A percentile compares a stretch with the other conserved stretches of the same genome.
These are phyloP conservation scores for Pseudoips prasinana DNA, from an alignment of 2,888 invertebrate species.

Conservation along the genomic window DNA sequence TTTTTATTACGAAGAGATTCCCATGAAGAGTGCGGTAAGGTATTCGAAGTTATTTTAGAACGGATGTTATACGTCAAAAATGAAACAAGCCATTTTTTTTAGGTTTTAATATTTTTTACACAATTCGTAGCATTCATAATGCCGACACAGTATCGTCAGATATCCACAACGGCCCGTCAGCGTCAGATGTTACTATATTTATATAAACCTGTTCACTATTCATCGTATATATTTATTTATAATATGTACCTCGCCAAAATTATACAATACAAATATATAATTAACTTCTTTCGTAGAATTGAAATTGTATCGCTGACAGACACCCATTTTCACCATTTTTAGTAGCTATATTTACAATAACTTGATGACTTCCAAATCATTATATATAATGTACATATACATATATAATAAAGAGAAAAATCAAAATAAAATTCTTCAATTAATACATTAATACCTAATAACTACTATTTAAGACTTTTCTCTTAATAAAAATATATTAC, in stretches of 20 bases:
- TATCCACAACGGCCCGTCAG: constrained; percentile 58
- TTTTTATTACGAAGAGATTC: no score
- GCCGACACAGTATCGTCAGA: constrained; percentile 72
- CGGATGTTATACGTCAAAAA: no score
- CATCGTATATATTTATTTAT: constrained; percentile 46
- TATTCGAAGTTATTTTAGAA: no score
- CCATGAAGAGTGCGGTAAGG: no score
- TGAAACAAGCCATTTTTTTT: constrained; percentile 74
- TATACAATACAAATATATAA: constrained; percentile 77
- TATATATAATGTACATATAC: constrained; percentile 76
- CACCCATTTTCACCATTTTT: constrained; percentile 55
- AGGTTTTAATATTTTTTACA: constrained; percentile 83
- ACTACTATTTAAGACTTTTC: constrained; percentile 79
- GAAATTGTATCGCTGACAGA: constrained; percentile 62
- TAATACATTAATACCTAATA: constrained; percentile 80
- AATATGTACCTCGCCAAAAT: constrained; percentile 60
- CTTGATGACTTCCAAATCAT: constrained; percentile 73
- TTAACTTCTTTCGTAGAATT: constrained; percentile 52
- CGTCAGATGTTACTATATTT: constrained; percentile 39
- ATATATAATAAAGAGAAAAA: constrained; percentile 78
- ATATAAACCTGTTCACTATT: constrained; percentile 60
- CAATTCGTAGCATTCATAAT: constrained; percentile 83
- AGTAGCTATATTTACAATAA: constrained; percentile 78
- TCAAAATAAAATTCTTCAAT: constrained; percentile 80
- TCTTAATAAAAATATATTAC: constrained; percentile 81